phyloP scores from a whole-genome alignment of 2,888 invertebrate species.

The Plutella xylostella region DNA sequence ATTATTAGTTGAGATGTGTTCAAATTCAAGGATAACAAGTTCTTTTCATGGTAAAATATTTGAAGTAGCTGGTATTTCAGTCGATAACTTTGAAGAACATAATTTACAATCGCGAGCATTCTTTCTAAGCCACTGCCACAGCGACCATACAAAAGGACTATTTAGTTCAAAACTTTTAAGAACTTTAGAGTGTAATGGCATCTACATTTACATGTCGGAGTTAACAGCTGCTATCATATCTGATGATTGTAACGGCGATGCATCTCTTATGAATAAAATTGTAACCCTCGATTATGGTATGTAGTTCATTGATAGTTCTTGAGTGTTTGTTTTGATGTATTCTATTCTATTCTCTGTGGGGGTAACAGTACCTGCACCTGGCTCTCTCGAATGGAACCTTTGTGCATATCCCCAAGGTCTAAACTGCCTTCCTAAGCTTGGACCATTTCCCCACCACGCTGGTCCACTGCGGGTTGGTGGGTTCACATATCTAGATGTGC shows the following conservation, averaged over 20 bases:
- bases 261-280: constrained; percentile 22
- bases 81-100: constrained; percentile 68
- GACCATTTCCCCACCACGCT: too few relatives aligned
- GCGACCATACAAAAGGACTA: constrained; percentile 72
- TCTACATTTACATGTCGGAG: constrained; percentile 32
- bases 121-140: constrained; percentile 76
- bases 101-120: constrained; percentile 60
- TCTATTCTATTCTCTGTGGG: too few relatives aligned
- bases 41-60: constrained; percentile 70
- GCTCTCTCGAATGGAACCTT: too few relatives aligned
- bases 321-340: too few relatives aligned
- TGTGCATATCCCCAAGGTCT: too few relatives aligned
- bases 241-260: constrained; percentile 17
- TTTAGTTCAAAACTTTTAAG: constrained; percentile 15
- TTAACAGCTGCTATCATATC: constrained; percentile 30
- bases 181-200: constrained; percentile 14
- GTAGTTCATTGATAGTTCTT: too few relatives aligned
- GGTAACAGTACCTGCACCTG: too few relatives aligned
- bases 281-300: constrained; percentile 30
- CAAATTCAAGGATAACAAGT: constrained; percentile 29
- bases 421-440: too few relatives aligned
- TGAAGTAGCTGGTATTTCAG: constrained; percentile 72
- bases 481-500: too few relatives aligned
- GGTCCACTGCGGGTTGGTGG: too few relatives aligned
- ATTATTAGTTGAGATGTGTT: too few relatives aligned